Evolutionary conservation across 2,888 invertebrate genomes (phyloP), one percentile per base, ranked within the genome.

Genomic region (Drosophila birchii): DNA sequence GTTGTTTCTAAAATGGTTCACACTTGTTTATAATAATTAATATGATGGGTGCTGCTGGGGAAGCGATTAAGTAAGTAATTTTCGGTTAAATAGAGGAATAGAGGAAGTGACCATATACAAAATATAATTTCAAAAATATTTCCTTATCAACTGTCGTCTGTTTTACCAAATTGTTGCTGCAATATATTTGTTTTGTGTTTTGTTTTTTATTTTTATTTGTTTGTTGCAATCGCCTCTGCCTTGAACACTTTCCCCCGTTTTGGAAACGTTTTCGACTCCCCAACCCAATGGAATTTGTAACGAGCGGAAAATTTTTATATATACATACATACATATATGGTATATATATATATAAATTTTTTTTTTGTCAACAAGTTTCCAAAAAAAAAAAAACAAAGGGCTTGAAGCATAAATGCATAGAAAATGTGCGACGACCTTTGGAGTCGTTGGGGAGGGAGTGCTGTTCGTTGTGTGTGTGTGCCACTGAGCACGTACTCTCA

Each of bases 401-500:
- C 78, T 34, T 34, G 5, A 9, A 57, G 56, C 67, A 66, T 51
- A 59, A 70, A 59, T 75, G 74, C 76, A 81, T 74, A 53, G 66
- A 74, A 67, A 67, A 63, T 67, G 56, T 59, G 51, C 18, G 53
- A 8, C 76, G 66, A 74, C 71, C 74, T 79, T 76, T 78, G 73
- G 57, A 67, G 29, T 18, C 41, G 39, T 49, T 26, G 26, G 26
- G 26, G 26, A 26, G 26, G 61, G 44, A 49, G 63, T 53, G 45
- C 38, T 29, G 32, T 18, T n/a, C n/a, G 34, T 23, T 34, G 7
- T n/a, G 73, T 61, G 45, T 61, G 64, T 55, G 74, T 63, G 75
- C 69, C 54, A 29, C 43, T 44, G 47, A 29, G 77, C 83, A 83
- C 86, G 77, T 79, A 45, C 44, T 45, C 57, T 68, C 94, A 81